phyloP scores from a whole-genome alignment of 1,140 invertebrate species.

The Acromyrmex charruanus region DNA sequence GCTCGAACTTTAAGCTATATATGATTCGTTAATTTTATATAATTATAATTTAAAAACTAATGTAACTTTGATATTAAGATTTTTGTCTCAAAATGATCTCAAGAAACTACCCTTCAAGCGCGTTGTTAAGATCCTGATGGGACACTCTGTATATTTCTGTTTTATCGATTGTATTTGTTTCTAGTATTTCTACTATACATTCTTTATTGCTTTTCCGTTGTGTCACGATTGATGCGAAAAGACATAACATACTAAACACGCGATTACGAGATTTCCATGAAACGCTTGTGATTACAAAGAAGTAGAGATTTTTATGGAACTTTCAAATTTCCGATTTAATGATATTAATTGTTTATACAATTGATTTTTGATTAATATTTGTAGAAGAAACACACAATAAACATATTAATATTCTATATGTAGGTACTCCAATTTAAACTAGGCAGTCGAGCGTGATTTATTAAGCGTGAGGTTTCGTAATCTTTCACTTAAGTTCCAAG shows the following conservation, averaged over 20 bases:
- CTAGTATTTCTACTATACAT: background rate
- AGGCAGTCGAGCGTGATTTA: conserved; percentile 14
- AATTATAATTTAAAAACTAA: too few species aligned
- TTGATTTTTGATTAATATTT: background rate
- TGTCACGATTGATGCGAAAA: background rate
- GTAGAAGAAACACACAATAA: background rate
- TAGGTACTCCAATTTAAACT: background rate
- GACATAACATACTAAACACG: background rate
- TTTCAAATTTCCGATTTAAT: background rate
- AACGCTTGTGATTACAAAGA: background rate
- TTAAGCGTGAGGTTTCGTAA: conserved; percentile 21
- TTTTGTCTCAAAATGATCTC: too few species aligned
- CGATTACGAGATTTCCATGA: background rate
- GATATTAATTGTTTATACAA: background rate
- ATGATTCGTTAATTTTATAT: too few species aligned
- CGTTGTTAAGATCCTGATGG: too few species aligned
- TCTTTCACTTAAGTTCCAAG: conserved; percentile 12
- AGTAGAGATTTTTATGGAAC: background rate
- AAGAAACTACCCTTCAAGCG: too few species aligned
- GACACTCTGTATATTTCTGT: background rate
- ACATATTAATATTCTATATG: conserved; percentile 9
- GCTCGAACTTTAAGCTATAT: too few species aligned
- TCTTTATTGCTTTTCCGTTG: background rate
- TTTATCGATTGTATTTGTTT: background rate
- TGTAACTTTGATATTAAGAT: too few species aligned